Base-by-base conservation (phyloP, 1,140 invertebrate genomes). In the Melipona quadrifasciata region DNA sequence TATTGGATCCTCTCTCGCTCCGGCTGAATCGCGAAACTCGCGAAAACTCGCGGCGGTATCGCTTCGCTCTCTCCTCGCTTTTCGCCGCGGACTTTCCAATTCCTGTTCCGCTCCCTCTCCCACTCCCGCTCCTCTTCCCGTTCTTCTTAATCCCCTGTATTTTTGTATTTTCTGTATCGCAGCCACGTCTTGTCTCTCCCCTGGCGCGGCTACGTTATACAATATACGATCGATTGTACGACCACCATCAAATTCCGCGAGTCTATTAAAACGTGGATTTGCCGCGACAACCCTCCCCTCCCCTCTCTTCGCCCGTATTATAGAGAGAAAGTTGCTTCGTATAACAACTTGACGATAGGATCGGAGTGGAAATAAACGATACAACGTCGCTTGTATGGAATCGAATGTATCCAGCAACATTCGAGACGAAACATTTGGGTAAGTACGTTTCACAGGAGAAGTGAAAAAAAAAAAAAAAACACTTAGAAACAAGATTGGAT, bases 1-100 rank as follows among this genome's bases (percentile, higher is more conserved):
- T 93, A 93, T 92, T 91, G 91, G 89, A 93, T 90, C 89, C 78
- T 81, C 87, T n/a, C 6, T 47, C 8, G 39, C 39, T 47, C 31
- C 31, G 31, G 31, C 31, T 31, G 31, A 31, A 31, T 47, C 39
- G 39, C 39, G 39, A 47, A 47, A 47, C 39, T 47, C 39, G 39
- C 39, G 39, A 31, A 31, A 31, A 8, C 80, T 91, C 86, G 75
- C 76, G 65, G 76, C 21, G 17, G 80, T 91, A 92, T 91, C 87
- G 87, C 77, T 70, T 86, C 80, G 86, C 84, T 87, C 85, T 87
- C 80, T 87, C 73, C 71, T 73, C 72, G 82, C 79, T 86, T 88
- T 83, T 84, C 85, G 27, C 21, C 78, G 19, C 61, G 65, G 53
- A 86, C 76, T 91, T 92, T 91, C 76, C 87, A 86, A 90, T 92